Evolutionary conservation across 1,140 invertebrate species (phyloP).

Genomic region (Anoplophora glabripennis): DNA sequence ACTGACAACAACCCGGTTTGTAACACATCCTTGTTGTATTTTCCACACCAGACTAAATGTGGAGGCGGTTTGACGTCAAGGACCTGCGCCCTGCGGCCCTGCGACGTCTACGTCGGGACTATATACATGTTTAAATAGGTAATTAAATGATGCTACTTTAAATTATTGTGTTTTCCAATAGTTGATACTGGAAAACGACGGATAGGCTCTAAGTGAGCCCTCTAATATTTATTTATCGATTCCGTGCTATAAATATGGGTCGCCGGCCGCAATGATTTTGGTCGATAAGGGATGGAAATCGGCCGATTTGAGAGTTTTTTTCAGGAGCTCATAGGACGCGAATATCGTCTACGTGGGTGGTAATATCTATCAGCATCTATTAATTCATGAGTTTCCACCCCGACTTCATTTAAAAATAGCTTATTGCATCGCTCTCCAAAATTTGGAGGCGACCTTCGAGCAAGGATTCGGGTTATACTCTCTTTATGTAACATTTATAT

Average conservation of each 20-base stretch:
- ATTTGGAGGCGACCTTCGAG: too few relatives aligned
- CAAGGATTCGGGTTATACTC: too few relatives aligned
- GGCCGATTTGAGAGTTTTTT: too few relatives aligned
- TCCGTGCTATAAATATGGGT: background rate
- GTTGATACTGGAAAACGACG: background rate
- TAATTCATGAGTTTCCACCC: too few relatives aligned
- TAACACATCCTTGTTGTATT: slow-evolving; percentile 37
- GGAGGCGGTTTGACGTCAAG: slow-evolving; percentile 44
- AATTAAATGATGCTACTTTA: background rate
- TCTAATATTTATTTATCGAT: background rate
- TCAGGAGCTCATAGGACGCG: too few relatives aligned
- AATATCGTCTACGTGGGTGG: too few relatives aligned
- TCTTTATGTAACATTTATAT: too few relatives aligned
- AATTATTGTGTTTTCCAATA: background rate
- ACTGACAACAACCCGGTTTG: slow-evolving; percentile 27
- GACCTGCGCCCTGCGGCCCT: slow-evolving; percentile 32
- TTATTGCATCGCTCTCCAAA: too few relatives aligned
- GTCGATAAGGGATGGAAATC: too few relatives aligned
- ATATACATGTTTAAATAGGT: background rate
- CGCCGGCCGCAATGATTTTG: too few relatives aligned
- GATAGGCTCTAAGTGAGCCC: background rate
- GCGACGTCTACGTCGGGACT: slow-evolving; percentile 17
- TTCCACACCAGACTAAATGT: slow-evolving; percentile 39
- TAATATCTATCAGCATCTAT: too few relatives aligned
- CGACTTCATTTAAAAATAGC: too few relatives aligned